Evolutionary conservation across 1,140 invertebrate genomes (phyloP).

Genomic region (Hyphantria cunea): DNA sequence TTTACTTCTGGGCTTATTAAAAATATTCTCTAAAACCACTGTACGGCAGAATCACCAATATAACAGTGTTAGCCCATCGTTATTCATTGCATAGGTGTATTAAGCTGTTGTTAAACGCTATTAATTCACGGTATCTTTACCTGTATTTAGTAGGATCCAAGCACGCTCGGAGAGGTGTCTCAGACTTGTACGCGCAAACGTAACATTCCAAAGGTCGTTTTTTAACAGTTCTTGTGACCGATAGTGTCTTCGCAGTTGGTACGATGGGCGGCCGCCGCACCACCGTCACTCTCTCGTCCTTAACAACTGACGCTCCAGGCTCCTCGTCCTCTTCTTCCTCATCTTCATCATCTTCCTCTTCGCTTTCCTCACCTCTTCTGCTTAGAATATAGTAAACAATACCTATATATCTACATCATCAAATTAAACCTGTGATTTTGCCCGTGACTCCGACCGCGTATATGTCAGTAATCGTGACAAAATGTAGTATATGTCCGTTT

Average conservation of each 20-base stretch:
- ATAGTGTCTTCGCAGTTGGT: constrained; percentile 40
- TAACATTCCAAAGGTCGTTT: constrained; percentile 64
- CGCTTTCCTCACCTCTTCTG: constrained; percentile 53
- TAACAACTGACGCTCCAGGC: constrained; percentile 34
- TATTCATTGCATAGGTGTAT: too few relatives aligned
- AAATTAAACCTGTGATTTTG: too few relatives aligned
- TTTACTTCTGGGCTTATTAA: too few relatives aligned
- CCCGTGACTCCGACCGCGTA: too few relatives aligned
- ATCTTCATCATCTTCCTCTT: constrained; percentile 51
- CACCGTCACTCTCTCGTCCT: constrained; percentile 32
- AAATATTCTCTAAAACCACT: too few relatives aligned
- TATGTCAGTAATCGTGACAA: too few relatives aligned
- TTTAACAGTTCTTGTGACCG: constrained; percentile 49
- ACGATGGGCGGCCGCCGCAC: constrained; percentile 43
- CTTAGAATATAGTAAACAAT: constrained; percentile 1
- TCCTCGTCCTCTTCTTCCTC: too few relatives aligned
- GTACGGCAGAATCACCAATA: too few relatives aligned
- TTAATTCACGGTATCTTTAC: constrained; percentile 26
- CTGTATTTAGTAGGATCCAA: constrained; percentile 68
- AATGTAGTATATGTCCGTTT: too few relatives aligned
- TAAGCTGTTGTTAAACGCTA: too few relatives aligned
- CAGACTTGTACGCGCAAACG: constrained; percentile 62
- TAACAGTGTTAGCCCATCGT: too few relatives aligned
- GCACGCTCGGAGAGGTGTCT: constrained; percentile 58
- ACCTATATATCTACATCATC: too few relatives aligned